Evolutionary conservation across 2,888 invertebrate genomes (phyloP).

Genomic region (Sinohyriopsis cumingii): DNA sequence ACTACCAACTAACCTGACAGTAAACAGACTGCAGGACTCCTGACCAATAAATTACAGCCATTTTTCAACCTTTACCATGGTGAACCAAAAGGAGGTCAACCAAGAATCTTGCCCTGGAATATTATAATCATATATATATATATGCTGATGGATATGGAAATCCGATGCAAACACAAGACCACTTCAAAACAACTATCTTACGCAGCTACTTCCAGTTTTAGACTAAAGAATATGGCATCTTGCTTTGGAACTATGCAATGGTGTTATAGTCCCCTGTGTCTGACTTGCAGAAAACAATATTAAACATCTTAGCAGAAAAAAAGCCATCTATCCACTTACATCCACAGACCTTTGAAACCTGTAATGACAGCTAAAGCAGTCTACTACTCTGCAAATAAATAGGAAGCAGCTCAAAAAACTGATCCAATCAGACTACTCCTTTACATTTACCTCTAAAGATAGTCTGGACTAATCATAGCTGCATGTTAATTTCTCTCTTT

Average conservation of each 20-base stretch:
- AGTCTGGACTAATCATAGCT: background rate
- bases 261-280: background rate
- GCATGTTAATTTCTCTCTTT: too few species aligned
- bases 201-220: background rate
- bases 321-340: too few species aligned
- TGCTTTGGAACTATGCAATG: background rate
- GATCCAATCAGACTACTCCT: background rate
- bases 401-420: background rate
- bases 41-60: too few species aligned
- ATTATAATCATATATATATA: too few species aligned
- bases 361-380: background rate
- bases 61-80: too few species aligned
- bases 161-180: background rate
- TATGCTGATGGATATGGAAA: background rate
- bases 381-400: background rate
- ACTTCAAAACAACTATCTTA: background rate
- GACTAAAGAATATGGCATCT: background rate
- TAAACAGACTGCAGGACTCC: too few species aligned
- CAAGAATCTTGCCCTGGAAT: too few species aligned
- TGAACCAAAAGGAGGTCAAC: too few species aligned
- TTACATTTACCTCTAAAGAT: background rate
- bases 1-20: too few species aligned
- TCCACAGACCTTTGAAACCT: too few species aligned
- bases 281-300: too few species aligned
- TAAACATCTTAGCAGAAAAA: too few species aligned